Conservation (phyloP, 2,888 invertebrate species). For the Dicycla oo region DNA sequence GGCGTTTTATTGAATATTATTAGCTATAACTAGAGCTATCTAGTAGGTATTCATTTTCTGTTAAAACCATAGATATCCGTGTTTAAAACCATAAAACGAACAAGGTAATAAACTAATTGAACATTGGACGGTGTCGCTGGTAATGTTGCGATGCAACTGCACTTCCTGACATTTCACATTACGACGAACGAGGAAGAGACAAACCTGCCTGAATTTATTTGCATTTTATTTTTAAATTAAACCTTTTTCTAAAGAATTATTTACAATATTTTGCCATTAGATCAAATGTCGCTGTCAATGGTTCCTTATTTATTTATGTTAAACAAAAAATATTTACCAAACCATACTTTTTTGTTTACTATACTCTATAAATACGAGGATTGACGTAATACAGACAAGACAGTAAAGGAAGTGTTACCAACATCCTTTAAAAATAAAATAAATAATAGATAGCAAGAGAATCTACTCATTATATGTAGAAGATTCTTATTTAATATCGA, state of each 20-base stretch:
- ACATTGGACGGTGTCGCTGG: not conserved
- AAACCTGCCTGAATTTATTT: slow-evolving; percentile 3
- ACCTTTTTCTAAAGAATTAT: not conserved
- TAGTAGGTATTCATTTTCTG: not conserved
- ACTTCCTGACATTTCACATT: slow-evolving; percentile 68
- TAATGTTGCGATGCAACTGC: slow-evolving; percentile 58
- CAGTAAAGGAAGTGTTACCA: slow-evolving; percentile 14
- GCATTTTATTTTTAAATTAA: not conserved
- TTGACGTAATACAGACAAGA: not conserved
- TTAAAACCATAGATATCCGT: slow-evolving; percentile 3
- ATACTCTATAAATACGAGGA: not conserved
- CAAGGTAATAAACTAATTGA: slow-evolving; percentile 18
- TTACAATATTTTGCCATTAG: not conserved
- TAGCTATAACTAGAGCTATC: no score
- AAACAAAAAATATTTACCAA: not conserved
- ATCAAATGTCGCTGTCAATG: not conserved
- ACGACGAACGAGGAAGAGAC: slow-evolving; percentile 47
- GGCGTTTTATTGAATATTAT: no score
- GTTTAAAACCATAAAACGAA: slow-evolving; percentile 9
- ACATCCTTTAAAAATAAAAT: slow-evolving; percentile 8
- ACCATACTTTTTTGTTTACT: not conserved
- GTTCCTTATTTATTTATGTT: not conserved
- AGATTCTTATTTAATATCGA: slow-evolving; percentile 35
- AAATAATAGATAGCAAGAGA: slow-evolving; percentile 14
- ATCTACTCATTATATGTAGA: slow-evolving; percentile 32